A percentile compares a stretch with the other conserved stretches of the same genome.
These are phyloP conservation scores for Lindbergichthys nudifrons DNA, from an alignment of 2,797 vertebrate species.

Conservation along the genomic window DNA sequence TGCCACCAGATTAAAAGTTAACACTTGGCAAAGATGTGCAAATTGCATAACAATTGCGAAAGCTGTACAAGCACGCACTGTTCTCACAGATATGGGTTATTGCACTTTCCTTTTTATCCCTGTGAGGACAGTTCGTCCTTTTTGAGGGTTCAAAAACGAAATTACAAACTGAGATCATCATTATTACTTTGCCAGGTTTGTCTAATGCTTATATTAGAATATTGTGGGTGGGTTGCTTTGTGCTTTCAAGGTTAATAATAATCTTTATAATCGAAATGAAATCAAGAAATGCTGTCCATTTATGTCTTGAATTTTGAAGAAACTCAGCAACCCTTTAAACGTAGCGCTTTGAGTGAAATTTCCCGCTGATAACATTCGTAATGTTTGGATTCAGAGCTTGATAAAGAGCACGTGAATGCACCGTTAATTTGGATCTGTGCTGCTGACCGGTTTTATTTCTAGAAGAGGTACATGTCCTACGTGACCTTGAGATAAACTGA, in stretches of 20 bases:
- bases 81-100: neutral
- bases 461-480: neutral
- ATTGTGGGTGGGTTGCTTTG: neutral
- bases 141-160: neutral
- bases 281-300: too few species aligned
- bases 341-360: too few species aligned
- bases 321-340: neutral
- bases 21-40: slow-evolving; percentile 9
- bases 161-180: neutral
- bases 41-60: neutral
- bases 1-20: slow-evolving; percentile 32
- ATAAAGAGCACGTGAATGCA: slow-evolving; percentile 7
- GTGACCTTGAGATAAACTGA: neutral
- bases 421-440: neutral
- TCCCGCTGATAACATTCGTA: neutral
- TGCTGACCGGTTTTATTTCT: neutral
- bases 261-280: neutral
- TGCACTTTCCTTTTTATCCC: neutral
- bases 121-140: neutral
- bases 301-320: neutral
- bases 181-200: neutral
- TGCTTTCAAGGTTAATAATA: neutral
- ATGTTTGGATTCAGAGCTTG: slow-evolving; percentile 3
- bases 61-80: neutral
- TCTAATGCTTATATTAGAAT: neutral